Evolutionary conservation across 2,113 vertebrate genomes (phyloP).

Genomic region (Hipposideros armiger): DNA sequence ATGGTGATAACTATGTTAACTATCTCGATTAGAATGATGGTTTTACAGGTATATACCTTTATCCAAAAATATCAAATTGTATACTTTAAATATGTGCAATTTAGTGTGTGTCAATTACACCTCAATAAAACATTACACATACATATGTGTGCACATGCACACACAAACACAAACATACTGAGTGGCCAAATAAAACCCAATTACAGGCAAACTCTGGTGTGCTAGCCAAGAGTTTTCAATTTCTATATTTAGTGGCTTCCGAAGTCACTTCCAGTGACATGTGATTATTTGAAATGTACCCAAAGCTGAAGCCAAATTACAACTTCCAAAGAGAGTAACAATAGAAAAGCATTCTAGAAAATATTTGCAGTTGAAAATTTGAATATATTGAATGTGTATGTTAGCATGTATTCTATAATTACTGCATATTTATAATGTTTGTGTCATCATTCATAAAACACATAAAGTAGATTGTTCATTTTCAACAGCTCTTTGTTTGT

Average conservation of each 20-base stretch:
- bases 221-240: not conserved
- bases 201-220: not conserved
- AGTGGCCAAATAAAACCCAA: not conserved
- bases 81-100: not conserved
- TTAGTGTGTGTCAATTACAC: not conserved
- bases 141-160: not conserved
- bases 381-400: not conserved
- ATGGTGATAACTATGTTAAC: not conserved
- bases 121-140: not conserved
- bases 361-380: slow-evolving; percentile 7
- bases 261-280: slow-evolving; percentile 24
- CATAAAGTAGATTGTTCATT: not conserved
- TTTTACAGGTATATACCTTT: not conserved
- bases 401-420: not conserved
- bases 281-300: slow-evolving; percentile 54
- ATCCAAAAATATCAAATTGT: not conserved
- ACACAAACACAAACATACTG: not conserved
- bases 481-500: not conserved
- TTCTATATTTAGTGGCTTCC: slow-evolving; percentile 26
- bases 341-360: slow-evolving; percentile 23
- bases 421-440: not conserved
- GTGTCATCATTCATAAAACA: slow-evolving; percentile 22
- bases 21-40: not conserved
- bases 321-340: slow-evolving; percentile 25
- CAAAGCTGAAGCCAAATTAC: slow-evolving; percentile 31